phyloP scores from a whole-genome alignment of 1,140 invertebrate species.

The Hylyphantes graminicola region DNA sequence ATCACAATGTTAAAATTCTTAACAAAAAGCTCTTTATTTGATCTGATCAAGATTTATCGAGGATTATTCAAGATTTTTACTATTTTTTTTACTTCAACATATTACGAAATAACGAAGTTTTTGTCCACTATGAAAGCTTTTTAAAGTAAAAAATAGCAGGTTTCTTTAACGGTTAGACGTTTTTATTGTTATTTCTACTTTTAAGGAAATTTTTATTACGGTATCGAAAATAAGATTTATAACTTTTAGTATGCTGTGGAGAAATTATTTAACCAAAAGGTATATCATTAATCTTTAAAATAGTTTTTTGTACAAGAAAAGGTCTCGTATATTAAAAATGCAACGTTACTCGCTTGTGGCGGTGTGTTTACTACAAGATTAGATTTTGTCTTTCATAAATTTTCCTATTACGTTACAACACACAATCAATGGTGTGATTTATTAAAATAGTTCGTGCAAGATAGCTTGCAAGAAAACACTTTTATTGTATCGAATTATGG shows the following conservation, averaged over 20 bases:
- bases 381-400: no score
- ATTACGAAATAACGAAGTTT: conserved; percentile 5
- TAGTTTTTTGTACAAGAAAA: not conserved
- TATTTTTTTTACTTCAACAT: not conserved
- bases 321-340: no score
- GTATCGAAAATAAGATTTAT: conserved; percentile 10
- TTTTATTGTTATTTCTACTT: not conserved
- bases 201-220: not conserved
- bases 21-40: conserved; percentile 49
- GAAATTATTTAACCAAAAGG: conserved; percentile 26
- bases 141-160: not conserved
- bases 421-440: no score
- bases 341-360: no score
- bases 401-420: no score
- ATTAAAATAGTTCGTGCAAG: no score
- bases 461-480: no score
- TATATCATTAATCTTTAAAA: conserved; percentile 14
- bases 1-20: conserved; percentile 34
- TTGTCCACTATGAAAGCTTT: not conserved
- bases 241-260: not conserved
- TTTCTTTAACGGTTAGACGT: not conserved
- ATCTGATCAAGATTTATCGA: conserved; percentile 47
- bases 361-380: no score
- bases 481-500: no score
- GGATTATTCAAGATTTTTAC: conserved; percentile 46